These are phyloP conservation scores for Noturus placidus DNA, from an alignment of 2,113 vertebrate genomes.

Conservation along the genomic window DNA sequence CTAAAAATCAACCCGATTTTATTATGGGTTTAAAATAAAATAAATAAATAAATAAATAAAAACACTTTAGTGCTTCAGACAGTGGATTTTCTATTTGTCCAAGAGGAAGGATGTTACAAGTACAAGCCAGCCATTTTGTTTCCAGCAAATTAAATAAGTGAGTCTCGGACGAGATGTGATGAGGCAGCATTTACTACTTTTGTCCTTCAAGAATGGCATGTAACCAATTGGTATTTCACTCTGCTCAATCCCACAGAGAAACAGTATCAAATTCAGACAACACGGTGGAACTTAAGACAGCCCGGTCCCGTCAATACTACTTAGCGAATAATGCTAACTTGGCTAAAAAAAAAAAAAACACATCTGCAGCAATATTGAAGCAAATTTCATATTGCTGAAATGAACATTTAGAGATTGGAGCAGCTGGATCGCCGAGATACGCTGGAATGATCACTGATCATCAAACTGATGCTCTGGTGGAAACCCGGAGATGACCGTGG, in stretches of 20 bases:
- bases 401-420: not conserved
- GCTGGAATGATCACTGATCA: not conserved
- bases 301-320: not conserved
- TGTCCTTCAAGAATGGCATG: constrained; percentile 41
- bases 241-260: constrained; percentile 28
- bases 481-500: not conserved
- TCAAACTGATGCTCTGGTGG: not conserved
- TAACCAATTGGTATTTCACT: constrained; percentile 41
- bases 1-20: not conserved
- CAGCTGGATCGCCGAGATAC: not conserved
- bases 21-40: too few species aligned
- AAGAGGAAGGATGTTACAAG: not conserved
- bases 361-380: constrained; percentile 15
- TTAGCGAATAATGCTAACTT: constrained; percentile 36
- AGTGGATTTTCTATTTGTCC: not conserved
- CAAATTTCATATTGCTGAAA: constrained; percentile 31
- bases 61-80: not conserved
- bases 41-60: too few species aligned
- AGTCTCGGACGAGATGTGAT: not conserved
- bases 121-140: not conserved
- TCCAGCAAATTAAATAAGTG: constrained; percentile 12
- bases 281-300: constrained; percentile 26
- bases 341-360: constrained; percentile 1
- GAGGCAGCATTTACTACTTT: constrained; percentile 24
- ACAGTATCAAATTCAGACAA: constrained; percentile 43